Conservation (phyloP, 2,113 vertebrate species). For the Myotis lucifugus region DNA sequence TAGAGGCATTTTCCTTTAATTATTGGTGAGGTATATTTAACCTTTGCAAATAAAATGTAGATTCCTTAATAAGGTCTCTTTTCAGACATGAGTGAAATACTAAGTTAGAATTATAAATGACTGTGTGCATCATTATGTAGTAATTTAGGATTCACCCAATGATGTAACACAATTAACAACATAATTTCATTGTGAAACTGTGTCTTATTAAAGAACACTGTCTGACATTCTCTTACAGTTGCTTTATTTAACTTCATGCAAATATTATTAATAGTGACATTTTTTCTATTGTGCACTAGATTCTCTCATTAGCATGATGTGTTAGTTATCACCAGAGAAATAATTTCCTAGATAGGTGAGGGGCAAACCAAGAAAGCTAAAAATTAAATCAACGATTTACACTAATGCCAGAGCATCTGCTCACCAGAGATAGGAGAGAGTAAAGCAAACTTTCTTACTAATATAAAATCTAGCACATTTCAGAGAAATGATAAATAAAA, state of each 20-base stretch:
- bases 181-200: constrained; percentile 89
- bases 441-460: constrained; percentile 80
- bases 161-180: constrained; percentile 89
- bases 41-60: constrained; percentile 82
- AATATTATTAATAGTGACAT: constrained; percentile 90
- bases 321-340: constrained; percentile 89
- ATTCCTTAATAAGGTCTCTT: constrained; percentile 78
- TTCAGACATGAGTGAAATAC: constrained; percentile 80
- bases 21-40: constrained; percentile 78
- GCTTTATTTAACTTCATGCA: constrained; percentile 90
- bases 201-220: constrained; percentile 89
- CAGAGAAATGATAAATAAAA: constrained; percentile 73
- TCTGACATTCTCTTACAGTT: constrained; percentile 88
- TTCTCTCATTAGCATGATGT: constrained; percentile 88
- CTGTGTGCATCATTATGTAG: constrained; percentile 85
- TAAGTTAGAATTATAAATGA: constrained; percentile 86
- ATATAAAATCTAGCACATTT: constrained; percentile 77
- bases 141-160: constrained; percentile 89
- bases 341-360: constrained; percentile 86
- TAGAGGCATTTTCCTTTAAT: constrained; percentile 76
- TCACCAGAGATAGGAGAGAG: constrained; percentile 81
- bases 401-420: constrained; percentile 83
- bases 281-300: constrained; percentile 89
- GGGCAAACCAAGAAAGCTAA: constrained; percentile 86
- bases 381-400: constrained; percentile 85